Percentiles rank a stretch among this genome's conserved stretches.
Conservation (phyloP, 2,113 vertebrate genomes). For the Myiagra hebetior region DNA sequence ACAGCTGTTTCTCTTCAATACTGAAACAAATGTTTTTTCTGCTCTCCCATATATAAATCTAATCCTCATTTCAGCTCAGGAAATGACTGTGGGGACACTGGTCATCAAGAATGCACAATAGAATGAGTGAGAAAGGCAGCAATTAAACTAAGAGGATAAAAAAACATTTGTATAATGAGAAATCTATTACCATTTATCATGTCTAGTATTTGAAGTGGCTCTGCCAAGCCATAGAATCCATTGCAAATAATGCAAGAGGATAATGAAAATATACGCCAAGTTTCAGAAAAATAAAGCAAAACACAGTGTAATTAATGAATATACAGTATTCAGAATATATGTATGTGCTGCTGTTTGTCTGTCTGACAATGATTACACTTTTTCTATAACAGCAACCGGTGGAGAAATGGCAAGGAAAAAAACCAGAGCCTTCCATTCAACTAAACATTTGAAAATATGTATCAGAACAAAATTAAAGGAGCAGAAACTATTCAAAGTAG, state of each 20-base stretch:
- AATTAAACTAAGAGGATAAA: conserved; percentile 56
- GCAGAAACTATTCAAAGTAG: neutral
- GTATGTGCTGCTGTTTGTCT: neutral
- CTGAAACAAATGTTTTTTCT: neutral
- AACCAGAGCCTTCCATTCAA: neutral
- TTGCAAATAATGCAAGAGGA: neutral
- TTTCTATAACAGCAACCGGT: neutral
- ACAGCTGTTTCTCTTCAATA: conserved; percentile 3
- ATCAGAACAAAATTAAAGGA: neutral
- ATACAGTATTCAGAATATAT: neutral
- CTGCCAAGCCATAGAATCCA: neutral
- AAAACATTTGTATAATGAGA: conserved; percentile 21
- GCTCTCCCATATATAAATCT: neutral
- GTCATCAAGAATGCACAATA: conserved; percentile 16
- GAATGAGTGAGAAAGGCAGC: conserved; percentile 11
- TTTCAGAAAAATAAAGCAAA: neutral
- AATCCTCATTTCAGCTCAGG: conserved; percentile 25
- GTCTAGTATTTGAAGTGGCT: neutral
- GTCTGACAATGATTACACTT: neutral
- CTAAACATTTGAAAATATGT: neutral
- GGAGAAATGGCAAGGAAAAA: neutral
- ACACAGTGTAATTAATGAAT: neutral
- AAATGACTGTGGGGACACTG: conserved; percentile 21
- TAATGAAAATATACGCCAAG: neutral
- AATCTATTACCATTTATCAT: conserved; percentile 55